Percentiles rank a stretch among this genome's conserved stretches.
These are phyloP conservation scores for Temnothorax unifasciatus DNA, from an alignment of 2,888 invertebrate genomes.

Conservation along the genomic window DNA sequence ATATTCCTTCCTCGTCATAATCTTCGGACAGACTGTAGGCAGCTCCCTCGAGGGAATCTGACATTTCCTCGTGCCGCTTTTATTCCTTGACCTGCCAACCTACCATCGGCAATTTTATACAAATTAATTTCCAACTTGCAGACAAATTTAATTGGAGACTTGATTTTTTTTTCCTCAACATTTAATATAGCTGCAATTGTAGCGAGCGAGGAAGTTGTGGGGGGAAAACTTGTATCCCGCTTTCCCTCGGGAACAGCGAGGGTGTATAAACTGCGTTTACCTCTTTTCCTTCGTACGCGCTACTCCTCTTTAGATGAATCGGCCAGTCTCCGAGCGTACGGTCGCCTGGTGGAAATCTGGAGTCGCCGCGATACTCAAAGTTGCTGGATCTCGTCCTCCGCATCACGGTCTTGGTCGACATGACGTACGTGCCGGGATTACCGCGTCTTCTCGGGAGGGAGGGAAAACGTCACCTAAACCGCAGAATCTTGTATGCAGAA, in stretches of 20 bases:
- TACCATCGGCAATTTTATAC: neutral
- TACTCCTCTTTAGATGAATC: conserved; percentile 28
- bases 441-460: neutral
- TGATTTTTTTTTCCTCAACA: neutral
- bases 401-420: conserved; percentile 22
- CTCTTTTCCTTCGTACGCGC: conserved; percentile 46
- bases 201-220: neutral
- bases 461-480: conserved; percentile 1
- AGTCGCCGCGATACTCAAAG: conserved; percentile 10
- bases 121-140: neutral
- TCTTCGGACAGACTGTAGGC: conserved; percentile 85
- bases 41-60: conserved; percentile 62
- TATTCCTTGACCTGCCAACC: conserved; percentile 25
- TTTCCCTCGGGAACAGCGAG: neutral
- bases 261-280: conserved; percentile 9
- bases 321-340: neutral
- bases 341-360: conserved; percentile 24
- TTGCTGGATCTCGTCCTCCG: conserved; percentile 25
- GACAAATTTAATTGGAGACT: neutral
- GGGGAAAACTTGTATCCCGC: neutral
- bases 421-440: neutral
- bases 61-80: conserved; percentile 7
- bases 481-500: neutral
- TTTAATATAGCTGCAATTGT: neutral
- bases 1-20: conserved; percentile 89